A percentile compares a stretch with the other conserved stretches of the same genome.
phyloP scores from a whole-genome alignment of 2,888 invertebrate species.

The Lycocerus yunnanus region DNA sequence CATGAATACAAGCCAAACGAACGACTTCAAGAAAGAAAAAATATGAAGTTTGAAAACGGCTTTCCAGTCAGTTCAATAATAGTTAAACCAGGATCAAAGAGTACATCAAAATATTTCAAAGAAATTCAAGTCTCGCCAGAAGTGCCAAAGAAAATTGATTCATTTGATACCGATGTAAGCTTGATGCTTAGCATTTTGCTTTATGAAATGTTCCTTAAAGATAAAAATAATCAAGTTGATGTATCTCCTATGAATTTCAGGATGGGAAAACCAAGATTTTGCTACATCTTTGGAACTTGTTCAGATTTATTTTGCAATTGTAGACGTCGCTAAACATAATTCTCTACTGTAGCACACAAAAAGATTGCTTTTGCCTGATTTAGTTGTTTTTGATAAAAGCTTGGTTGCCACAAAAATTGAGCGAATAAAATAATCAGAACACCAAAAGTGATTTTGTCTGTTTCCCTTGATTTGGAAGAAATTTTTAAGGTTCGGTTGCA shows the following conservation, averaged over 20 bases:
- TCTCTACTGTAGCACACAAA: no score
- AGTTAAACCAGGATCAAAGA: background rate
- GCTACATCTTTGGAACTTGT: conserved; percentile 6
- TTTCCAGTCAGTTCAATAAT: conserved; percentile 7
- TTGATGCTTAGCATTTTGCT: background rate
- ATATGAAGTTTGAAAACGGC: background rate
- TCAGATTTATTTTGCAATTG: conserved; percentile 5
- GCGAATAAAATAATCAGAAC: no score
- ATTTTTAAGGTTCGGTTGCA: no score
- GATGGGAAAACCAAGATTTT: conserved; percentile 24
- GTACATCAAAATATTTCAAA: background rate
- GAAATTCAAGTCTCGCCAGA: no score
- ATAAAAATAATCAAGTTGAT: background rate
- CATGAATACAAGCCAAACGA: conserved; percentile 2
- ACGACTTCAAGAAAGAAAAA: background rate
- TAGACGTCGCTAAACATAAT: no score
- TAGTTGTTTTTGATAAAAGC: no score
- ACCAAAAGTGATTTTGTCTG: no score
- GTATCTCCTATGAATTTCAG: no score
- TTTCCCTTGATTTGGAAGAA: no score
- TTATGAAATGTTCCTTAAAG: background rate
- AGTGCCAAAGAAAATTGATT: background rate
- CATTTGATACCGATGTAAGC: background rate
- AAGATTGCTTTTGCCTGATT: no score
- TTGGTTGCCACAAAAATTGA: no score